These are phyloP conservation scores for Girardinichthys multiradiatus DNA, from an alignment of 2,113 vertebrate genomes.

Conservation along the genomic window DNA sequence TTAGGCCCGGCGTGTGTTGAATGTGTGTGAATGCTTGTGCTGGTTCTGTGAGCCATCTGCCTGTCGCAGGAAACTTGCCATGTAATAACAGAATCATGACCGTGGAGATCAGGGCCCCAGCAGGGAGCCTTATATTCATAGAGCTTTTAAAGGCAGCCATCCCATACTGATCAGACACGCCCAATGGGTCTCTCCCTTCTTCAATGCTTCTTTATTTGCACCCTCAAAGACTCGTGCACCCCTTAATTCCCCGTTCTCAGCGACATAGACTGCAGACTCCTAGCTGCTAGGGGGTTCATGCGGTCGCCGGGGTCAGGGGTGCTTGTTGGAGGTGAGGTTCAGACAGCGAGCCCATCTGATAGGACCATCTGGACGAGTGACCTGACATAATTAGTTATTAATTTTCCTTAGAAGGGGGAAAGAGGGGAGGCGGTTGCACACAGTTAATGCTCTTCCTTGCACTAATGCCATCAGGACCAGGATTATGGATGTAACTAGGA, in stretches of 20 bases:
- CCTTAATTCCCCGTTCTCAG: slow-evolving; percentile 44
- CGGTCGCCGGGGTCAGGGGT: slow-evolving; percentile 71
- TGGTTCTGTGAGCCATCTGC: slow-evolving; percentile 73
- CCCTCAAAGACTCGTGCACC: slow-evolving; percentile 34
- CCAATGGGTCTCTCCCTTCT: slow-evolving; percentile 33
- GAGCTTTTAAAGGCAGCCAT: slow-evolving; percentile 71
- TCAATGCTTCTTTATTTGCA: slow-evolving; percentile 45
- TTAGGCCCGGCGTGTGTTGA: slow-evolving; percentile 54
- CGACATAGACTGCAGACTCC: slow-evolving; percentile 38
- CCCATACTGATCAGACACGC: slow-evolving; percentile 74
- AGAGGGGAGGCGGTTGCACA: slow-evolving; percentile 37
- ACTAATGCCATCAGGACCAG: slow-evolving; percentile 38
- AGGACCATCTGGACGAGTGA: slow-evolving; percentile 79
- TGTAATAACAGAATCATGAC: slow-evolving; percentile 79
- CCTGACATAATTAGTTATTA: slow-evolving; percentile 82
- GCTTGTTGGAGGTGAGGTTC: slow-evolving; percentile 72
- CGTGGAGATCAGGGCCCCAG: slow-evolving; percentile 72
- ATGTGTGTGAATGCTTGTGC: slow-evolving; percentile 69
- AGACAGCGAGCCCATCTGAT: slow-evolving; percentile 76
- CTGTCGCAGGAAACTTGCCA: slow-evolving; percentile 65
- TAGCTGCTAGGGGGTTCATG: slow-evolving; percentile 71
- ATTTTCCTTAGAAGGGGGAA: slow-evolving; percentile 48
- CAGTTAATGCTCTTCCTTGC: slow-evolving; percentile 43
- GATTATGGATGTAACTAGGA: slow-evolving; percentile 30
- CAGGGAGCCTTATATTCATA: slow-evolving; percentile 78